These are phyloP conservation scores for Arenicola marina DNA, from an alignment of 2,888 invertebrate genomes.

Conservation along the genomic window DNA sequence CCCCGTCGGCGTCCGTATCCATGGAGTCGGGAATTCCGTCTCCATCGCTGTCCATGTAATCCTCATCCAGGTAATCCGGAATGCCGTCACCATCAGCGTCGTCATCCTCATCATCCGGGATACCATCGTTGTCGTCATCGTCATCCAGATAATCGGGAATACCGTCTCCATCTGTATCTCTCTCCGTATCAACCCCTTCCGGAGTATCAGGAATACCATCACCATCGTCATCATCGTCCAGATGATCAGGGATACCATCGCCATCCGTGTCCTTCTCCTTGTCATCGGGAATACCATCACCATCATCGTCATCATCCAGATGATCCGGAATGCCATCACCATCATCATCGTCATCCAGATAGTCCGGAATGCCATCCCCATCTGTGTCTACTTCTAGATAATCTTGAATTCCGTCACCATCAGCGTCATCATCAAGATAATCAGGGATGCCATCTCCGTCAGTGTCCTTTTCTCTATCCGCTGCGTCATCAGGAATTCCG, in stretches of 20 bases:
- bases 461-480: conserved; percentile 28
- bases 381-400: conserved; percentile 37
- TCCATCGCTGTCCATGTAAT: conserved; percentile 30
- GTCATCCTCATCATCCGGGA: conserved; percentile 32
- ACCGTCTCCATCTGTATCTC: conserved; percentile 38
- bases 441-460: conserved; percentile 47
- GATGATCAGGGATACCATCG: conserved; percentile 34
- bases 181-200: conserved; percentile 27
- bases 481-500: conserved; percentile 41
- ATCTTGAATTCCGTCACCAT: conserved; percentile 42
- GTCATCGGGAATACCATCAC: conserved; percentile 37
- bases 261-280: conserved; percentile 32
- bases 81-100: conserved; percentile 29
- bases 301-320: conserved; percentile 29
- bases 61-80: no score
- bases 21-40: conserved; percentile 36
- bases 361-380: conserved; percentile 46
- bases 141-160: conserved; percentile 27
- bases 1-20: conserved; percentile 40
- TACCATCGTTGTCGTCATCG: conserved; percentile 50
- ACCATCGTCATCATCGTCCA: conserved; percentile 31
- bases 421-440: conserved; percentile 29
- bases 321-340: conserved; percentile 44
- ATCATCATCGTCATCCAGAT: conserved; percentile 28
- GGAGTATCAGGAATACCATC: conserved; percentile 39